These are phyloP conservation scores for Pollicipes pollicipes DNA, from an alignment of 1,140 invertebrate genomes.

Conservation along the genomic window DNA sequence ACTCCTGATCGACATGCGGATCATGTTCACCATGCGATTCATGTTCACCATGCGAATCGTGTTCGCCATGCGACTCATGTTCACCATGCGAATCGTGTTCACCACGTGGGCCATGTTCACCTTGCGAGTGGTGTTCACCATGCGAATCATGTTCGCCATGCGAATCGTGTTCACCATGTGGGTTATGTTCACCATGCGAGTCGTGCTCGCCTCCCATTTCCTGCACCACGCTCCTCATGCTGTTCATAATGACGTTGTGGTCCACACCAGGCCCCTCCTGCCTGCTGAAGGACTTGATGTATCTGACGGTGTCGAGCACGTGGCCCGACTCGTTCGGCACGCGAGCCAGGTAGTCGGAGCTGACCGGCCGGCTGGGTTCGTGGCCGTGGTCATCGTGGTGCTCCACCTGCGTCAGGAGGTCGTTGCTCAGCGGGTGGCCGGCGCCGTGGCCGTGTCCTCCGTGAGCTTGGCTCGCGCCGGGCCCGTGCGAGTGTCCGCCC, in stretches of 20 bases:
- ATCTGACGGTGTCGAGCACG: neutral
- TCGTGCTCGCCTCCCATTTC: neutral
- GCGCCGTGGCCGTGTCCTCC: neutral
- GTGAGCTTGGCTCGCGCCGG: neutral
- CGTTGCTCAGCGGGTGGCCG: neutral
- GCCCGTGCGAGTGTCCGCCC: conserved; percentile 15
- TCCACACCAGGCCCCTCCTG: neutral
- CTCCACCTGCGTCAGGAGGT: neutral
- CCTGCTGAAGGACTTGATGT: neutral
- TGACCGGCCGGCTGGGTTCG: neutral
- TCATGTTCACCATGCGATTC: too few species aligned
- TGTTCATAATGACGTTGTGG: neutral
- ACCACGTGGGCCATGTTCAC: neutral
- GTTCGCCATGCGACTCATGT: neutral
- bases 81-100: neutral
- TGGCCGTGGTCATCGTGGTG: neutral
- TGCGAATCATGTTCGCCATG: neutral
- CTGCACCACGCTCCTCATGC: neutral
- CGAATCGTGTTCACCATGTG: neutral
- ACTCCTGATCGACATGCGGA: conserved; percentile 13
- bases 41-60: neutral
- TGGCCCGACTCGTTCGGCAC: neutral
- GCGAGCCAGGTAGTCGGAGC: neutral
- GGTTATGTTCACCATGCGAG: neutral
- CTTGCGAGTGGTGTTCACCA: neutral